phyloP scores from a whole-genome alignment of 2,113 vertebrate genomes.

The Podarcis raffonei region DNA sequence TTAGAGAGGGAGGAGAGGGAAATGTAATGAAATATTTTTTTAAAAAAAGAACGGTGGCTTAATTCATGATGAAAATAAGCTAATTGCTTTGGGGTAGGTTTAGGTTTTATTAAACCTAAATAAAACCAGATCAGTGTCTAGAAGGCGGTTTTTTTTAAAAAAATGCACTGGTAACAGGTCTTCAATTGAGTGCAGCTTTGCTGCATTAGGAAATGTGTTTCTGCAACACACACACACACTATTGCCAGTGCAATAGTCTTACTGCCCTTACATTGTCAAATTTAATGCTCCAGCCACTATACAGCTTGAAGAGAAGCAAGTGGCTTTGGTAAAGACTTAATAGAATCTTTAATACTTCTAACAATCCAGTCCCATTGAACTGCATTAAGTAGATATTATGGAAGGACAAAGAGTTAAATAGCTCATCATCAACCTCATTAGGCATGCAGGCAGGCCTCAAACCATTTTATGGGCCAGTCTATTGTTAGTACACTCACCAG shows the following conservation, averaged over 20 bases:
- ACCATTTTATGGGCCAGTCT: conserved; percentile 88
- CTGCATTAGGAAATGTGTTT: conserved; percentile 65
- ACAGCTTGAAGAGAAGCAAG: conserved; percentile 84
- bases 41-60: not conserved
- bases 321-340: conserved; percentile 97
- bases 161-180: conserved; percentile 48
- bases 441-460: conserved; percentile 87
- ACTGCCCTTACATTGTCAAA: conserved; percentile 74
- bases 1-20: not conserved
- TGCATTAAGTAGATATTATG: conserved; percentile 99
- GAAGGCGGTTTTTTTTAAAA: not conserved
- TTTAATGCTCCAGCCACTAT: conserved; percentile 79
- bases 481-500: conserved; percentile 95
- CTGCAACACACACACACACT: not conserved
- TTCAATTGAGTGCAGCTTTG: conserved; percentile 58
- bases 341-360: conserved; percentile 96
- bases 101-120: not conserved
- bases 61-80: not conserved
- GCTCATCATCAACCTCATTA: conserved; percentile 96
- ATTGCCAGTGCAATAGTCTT: conserved; percentile 43
- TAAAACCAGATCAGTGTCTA: not conserved
- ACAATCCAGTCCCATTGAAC: conserved; percentile 95
- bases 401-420: conserved; percentile 97
- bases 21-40: not conserved
- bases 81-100: not conserved